Evolutionary conservation across 1,140 invertebrate species (phyloP), one percentile per base, ranked within the genome.

Genomic region (Pygmarrhopalites habei): DNA sequence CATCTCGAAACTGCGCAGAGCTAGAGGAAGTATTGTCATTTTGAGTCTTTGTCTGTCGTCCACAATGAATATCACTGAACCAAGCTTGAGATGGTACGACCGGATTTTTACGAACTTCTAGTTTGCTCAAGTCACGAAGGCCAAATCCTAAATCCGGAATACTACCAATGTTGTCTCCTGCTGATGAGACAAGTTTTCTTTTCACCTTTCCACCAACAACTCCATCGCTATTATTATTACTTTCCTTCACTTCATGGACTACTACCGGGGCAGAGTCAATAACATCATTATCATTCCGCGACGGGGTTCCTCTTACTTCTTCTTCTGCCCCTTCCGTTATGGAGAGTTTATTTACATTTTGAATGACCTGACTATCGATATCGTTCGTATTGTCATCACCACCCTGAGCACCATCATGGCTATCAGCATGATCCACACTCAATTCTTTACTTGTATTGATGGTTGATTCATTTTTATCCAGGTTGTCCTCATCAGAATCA

Each of bases 91-190:
- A 12, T 56, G 53, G 28, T n/a, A 56, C 53, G 26, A 56, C 21
- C 15, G 29, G 30, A 30, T 10, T 35, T 23, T 56, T 32, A n/a
- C 23, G 5, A 1, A 62, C 65, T 60, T 59, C 60, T 47, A 55
- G 15, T 35, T 64, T 49, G 4, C 58, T 25, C 2, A 68, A 58
- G 53, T 73, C 65, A 61, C 71, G 58, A 32, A 76, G 64, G 17
- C 75, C 76, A 66, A 75, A 72, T 19, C 72, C 73, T n/a, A 73
- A 72, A 70, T 77, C 74, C 4, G 75, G 77, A 51, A 78, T 71
- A 64, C 72, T 74, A 25, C 71, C 65, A 21, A 71, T 64, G 49
- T 68, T 74, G 51, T 75, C 72, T 26, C 75, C 75, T 44, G n/a
- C 58, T 65, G 63, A 60, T 63, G 62, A 73, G 75, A 53, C 74